Evolutionary conservation across 2,888 invertebrate species (phyloP).

Genomic region (Drosophila neutralis): DNA sequence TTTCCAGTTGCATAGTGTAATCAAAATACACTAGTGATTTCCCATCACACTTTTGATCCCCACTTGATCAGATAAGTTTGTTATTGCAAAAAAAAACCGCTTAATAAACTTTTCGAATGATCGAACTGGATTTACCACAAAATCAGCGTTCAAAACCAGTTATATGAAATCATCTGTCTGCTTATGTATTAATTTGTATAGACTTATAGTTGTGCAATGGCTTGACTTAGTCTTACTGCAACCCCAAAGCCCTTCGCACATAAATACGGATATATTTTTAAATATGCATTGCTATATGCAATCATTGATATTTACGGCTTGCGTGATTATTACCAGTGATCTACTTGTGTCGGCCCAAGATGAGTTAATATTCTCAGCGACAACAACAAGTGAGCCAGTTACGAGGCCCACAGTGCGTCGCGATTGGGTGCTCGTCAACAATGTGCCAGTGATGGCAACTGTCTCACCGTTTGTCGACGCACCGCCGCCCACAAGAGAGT

Average conservation of each 20-base stretch:
- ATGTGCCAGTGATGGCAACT: slow-evolving; percentile 59
- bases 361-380: slow-evolving; percentile 51
- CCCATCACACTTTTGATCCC: slow-evolving; percentile 3
- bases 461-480: slow-evolving; percentile 65
- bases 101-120: slow-evolving; percentile 6
- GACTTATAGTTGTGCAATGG: slow-evolving; percentile 8
- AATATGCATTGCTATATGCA: slow-evolving; percentile 34
- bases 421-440: slow-evolving; percentile 75
- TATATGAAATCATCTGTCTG: slow-evolving; percentile 32
- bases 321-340: slow-evolving; percentile 22
- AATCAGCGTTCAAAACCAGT: slow-evolving; percentile 59
- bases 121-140: slow-evolving; percentile 69
- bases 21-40: slow-evolving; percentile 16
- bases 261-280: neutral
- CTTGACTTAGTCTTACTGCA: slow-evolving; percentile 29
- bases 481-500: slow-evolving; percentile 60
- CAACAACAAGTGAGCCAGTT: neutral
- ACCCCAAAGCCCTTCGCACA: slow-evolving; percentile 2
- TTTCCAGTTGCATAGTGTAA: neutral
- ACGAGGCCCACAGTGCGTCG: slow-evolving; percentile 14
- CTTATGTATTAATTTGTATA: slow-evolving; percentile 5
- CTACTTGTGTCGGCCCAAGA: slow-evolving; percentile 38
- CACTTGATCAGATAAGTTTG: neutral
- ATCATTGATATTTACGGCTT: slow-evolving; percentile 7
- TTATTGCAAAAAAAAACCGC: slow-evolving; percentile 18